These are phyloP conservation scores for Anthophora plumipes DNA, from an alignment of 2,888 invertebrate genomes.

Conservation along the genomic window DNA sequence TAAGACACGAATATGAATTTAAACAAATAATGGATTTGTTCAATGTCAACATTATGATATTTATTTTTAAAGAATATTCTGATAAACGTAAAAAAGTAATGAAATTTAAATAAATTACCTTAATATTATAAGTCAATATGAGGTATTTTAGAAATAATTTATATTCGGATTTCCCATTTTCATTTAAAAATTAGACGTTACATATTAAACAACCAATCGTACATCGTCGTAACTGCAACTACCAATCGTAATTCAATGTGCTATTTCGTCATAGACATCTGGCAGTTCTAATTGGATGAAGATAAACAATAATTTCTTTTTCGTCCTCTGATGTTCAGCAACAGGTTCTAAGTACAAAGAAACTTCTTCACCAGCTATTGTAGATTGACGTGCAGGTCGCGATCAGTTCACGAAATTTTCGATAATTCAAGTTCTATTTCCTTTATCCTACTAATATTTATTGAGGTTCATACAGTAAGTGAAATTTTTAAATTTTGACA, in stretches of 20 bases:
- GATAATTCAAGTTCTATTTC: slow-evolving; percentile 4
- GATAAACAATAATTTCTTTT: slow-evolving; percentile 59
- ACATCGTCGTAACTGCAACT: neutral
- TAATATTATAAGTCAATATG: neutral
- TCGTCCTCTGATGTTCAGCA: slow-evolving; percentile 58
- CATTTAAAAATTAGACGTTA: slow-evolving; percentile 55
- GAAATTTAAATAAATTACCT: neutral
- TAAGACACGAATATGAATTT: neutral
- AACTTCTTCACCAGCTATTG: slow-evolving; percentile 47
- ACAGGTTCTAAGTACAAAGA: slow-evolving; percentile 65
- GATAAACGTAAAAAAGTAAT: neutral
- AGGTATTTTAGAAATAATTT: neutral
- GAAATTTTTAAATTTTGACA: neutral
- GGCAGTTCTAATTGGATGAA: slow-evolving; percentile 55
- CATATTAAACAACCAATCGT: slow-evolving; percentile 27
- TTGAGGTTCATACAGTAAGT: slow-evolving; percentile 48
- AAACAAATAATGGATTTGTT: neutral
- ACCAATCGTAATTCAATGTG: slow-evolving; percentile 49
- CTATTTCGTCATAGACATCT: slow-evolving; percentile 22
- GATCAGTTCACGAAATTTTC: slow-evolving; percentile 23
- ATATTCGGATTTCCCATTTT: neutral
- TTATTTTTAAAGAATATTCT: neutral
- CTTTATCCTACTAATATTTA: slow-evolving; percentile 40
- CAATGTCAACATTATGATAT: neutral
- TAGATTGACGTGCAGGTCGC: slow-evolving; percentile 62